These are phyloP conservation scores for Sphaerophoria taeniata DNA, from an alignment of 2,888 invertebrate genomes.

Conservation along the genomic window DNA sequence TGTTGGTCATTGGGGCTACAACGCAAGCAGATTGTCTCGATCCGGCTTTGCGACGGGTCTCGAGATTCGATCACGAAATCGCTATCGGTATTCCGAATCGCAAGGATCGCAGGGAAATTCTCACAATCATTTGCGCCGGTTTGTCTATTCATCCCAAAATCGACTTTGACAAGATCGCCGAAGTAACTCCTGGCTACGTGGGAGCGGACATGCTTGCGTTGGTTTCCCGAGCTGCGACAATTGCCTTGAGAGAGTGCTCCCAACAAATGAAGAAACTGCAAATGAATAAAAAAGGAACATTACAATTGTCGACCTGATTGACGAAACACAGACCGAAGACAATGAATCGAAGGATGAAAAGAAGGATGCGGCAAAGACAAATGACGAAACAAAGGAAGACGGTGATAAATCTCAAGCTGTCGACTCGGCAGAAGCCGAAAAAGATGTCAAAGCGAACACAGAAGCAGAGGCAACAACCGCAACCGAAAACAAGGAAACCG, in stretches of 20 bases:
- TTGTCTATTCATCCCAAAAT: slow-evolving; percentile 88
- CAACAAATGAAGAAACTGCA: slow-evolving; percentile 80
- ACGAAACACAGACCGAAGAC: slow-evolving; percentile 77
- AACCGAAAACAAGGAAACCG: slow-evolving; percentile 33
- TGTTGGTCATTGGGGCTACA: slow-evolving; percentile 95
- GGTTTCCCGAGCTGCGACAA: slow-evolving; percentile 93
- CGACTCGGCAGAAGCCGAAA: slow-evolving; percentile 22
- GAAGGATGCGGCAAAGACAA: slow-evolving; percentile 4
- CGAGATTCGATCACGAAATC: slow-evolving; percentile 97
- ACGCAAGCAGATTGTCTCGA: slow-evolving; percentile 96
- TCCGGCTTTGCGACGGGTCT: slow-evolving; percentile 94
- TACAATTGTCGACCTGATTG: slow-evolving; percentile 81
- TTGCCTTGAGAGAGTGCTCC: slow-evolving; percentile 88
- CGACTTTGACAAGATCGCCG: slow-evolving; percentile 89
- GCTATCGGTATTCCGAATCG: slow-evolving; percentile 96
- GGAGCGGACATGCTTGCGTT: slow-evolving; percentile 96
- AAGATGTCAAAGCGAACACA: slow-evolving; percentile 54
- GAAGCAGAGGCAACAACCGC: slow-evolving; percentile 55
- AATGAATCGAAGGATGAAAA: slow-evolving; percentile 22
- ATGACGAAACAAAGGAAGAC: slow-evolving; percentile 6
- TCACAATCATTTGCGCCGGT: slow-evolving; percentile 88
- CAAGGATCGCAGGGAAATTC: slow-evolving; percentile 90
- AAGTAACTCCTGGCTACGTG: slow-evolving; percentile 96
- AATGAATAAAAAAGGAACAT: slow-evolving; percentile 79
- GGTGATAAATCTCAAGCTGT: slow-evolving; percentile 21